Conservation (phyloP, 2,888 invertebrate species). For the Catocala fraxini region DNA sequence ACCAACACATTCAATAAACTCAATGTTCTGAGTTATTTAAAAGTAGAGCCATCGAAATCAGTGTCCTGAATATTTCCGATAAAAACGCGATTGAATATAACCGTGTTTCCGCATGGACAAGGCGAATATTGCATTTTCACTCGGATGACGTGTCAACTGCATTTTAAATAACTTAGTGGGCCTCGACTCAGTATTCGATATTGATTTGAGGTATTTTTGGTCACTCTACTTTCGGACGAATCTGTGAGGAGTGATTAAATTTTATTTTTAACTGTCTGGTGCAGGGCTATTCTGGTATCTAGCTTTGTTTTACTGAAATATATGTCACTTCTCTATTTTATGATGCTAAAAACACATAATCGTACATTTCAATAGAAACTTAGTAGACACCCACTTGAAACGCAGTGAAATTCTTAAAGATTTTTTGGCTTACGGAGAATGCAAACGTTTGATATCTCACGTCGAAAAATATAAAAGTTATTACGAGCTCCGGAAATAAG, state of each 20-base stretch:
- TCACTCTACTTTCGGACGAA: conserved; percentile 28
- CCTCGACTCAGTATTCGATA: conserved; percentile 61
- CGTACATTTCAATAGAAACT: no score
- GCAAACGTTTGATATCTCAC: conserved; percentile 1
- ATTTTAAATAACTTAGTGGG: conserved; percentile 84
- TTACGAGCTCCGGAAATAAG: conserved; percentile 1
- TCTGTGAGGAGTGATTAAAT: conserved; percentile 30
- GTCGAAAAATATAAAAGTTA: conserved; percentile 8
- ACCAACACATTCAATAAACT: conserved; percentile 50
- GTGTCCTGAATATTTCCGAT: conserved; percentile 57
- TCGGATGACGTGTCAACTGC: conserved; percentile 83
- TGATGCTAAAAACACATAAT: no score
- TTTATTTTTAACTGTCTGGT: conserved; percentile 14
- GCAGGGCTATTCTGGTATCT: conserved; percentile 5
- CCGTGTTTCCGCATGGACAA: conserved; percentile 77
- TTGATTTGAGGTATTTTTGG: conserved; percentile 75
- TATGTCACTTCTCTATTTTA: no score
- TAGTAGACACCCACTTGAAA: not conserved
- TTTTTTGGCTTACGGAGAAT: not conserved
- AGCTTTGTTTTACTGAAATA: not conserved
- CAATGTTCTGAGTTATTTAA: conserved; percentile 57
- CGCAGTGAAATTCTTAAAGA: not conserved
- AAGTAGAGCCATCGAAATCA: conserved; percentile 54
- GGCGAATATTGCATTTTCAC: conserved; percentile 84
- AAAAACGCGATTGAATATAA: conserved; percentile 75